Base-by-base conservation (phyloP, 1,140 invertebrate species). In the Leptopilina clavipes region DNA sequence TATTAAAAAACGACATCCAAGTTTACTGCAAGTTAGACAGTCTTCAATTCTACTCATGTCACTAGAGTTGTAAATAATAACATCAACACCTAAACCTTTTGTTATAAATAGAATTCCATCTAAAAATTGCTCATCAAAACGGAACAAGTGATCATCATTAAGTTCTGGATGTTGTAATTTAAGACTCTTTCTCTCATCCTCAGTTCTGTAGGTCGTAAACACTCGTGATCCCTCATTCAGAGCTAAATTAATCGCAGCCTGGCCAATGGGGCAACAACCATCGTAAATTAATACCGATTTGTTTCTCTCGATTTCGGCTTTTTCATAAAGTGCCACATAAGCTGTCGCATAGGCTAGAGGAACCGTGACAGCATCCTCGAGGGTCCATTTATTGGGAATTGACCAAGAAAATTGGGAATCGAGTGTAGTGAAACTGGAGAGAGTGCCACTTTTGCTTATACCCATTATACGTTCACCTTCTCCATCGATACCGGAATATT, bases 301-400 rank as follows among this genome's bases (percentile, higher is more conserved):
- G 0, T 91, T 92, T 76, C 87, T 88, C 65, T 94, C 89, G n/a
- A 90, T 81, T n/a, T 93, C 86, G 54, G 85, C 85, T 83, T 97
- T 92, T 59, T 97, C 93, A 40, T 95, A 84, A 45, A 99, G 89
- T 11, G 96, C 95, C 89, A 97, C 97, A 90, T 97, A 98, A n/a
- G 93, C 79, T 14, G 96, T 97, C 56, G 95, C 65, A 75, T 89
- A 90, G 19, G 87, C 75, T 3, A 89, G 70, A 37, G 93, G 93
- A 17, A 94, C 91, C 9, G 93, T 93, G 0, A 91, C 91, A 37
- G 93, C 93, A 72, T 93, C 92, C 72, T 91, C 91, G n/a, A 93
- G 79, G 10, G 84, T 90, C 93, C 92, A 93, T 2, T 81, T 75
- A 1, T 88, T 80, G 7, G 93, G 93, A 52, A 93, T 85, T 80